phyloP scores from a whole-genome alignment of 2,888 invertebrate species.

The Agrochola litura region DNA sequence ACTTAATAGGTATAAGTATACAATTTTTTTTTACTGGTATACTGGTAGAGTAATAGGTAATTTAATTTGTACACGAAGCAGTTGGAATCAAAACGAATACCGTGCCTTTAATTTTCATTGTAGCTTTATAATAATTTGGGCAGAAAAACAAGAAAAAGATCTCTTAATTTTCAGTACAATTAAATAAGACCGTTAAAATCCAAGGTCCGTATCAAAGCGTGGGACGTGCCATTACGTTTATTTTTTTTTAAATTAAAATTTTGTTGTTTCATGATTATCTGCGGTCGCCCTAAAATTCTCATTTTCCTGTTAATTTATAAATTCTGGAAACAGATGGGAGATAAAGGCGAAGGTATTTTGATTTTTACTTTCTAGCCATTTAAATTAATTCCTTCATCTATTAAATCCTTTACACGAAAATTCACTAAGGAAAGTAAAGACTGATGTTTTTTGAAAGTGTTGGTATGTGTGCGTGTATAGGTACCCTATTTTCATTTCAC shows the following conservation, averaged over 20 bases:
- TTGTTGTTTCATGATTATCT: conserved; percentile 42
- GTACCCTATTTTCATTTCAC: no score
- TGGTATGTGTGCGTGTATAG: background rate
- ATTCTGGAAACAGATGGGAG: conserved; percentile 6
- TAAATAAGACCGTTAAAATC: conserved; percentile 18
- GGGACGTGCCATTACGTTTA: conserved; percentile 4
- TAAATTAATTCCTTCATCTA: conserved; percentile 1
- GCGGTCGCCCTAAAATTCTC: conserved; percentile 7
- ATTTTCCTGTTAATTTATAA: conserved; percentile 21
- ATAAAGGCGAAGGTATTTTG: background rate
- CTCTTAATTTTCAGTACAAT: conserved; percentile 7
- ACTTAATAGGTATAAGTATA: background rate
- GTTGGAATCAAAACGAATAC: background rate
- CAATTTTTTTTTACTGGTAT: background rate
- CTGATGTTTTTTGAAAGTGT: background rate
- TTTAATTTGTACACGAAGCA: background rate
- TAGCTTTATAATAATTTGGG: background rate
- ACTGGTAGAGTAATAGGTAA: background rate
- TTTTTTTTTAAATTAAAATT: conserved; percentile 20
- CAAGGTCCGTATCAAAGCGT: conserved; percentile 8
- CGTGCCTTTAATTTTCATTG: background rate
- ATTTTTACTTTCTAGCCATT: background rate
- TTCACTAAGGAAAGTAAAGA: background rate
- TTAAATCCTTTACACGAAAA: background rate
- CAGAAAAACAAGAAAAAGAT: background rate